Evolutionary conservation across 2,888 invertebrate genomes (phyloP).

Genomic region (Liodrosophila aerea): DNA sequence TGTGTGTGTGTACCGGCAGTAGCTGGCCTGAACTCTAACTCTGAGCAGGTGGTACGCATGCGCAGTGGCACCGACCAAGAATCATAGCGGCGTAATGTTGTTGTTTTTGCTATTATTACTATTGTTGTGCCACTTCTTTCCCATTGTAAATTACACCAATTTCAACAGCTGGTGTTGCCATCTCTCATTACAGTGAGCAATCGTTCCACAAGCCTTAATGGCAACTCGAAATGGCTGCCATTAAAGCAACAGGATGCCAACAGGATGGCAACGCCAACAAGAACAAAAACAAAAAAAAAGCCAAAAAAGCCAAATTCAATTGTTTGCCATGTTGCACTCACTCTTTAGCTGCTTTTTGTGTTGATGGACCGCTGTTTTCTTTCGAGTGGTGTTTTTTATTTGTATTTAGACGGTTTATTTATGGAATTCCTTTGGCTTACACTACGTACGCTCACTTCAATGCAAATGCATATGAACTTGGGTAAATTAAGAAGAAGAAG

Average conservation of each 20-base stretch:
- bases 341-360: conserved; percentile 11
- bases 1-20: conserved; percentile 10
- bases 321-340: conserved; percentile 28
- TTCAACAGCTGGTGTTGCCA: too few relatives aligned
- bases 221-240: conserved; percentile 18
- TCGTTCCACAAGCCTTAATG: too few relatives aligned
- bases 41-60: conserved; percentile 35
- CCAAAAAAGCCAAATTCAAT: conserved; percentile 10
- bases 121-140: conserved; percentile 6
- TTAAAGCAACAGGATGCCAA: background rate
- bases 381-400: background rate
- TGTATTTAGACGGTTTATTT: conserved; percentile 9
- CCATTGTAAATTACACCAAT: conserved; percentile 6
- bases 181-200: too few relatives aligned
- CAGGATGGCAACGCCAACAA: conserved; percentile 12
- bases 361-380: conserved; percentile 12
- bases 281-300: too few relatives aligned
- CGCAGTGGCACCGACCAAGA: conserved; percentile 26
- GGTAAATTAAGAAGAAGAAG: conserved; percentile 15
- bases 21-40: conserved; percentile 46
- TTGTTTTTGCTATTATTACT: background rate
- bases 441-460: conserved; percentile 51
- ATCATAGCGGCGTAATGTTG: conserved; percentile 16
- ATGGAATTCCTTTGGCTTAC: conserved; percentile 44
- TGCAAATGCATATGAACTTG: conserved; percentile 55